A percentile compares a stretch with the other conserved stretches of the same genome.
These are phyloP conservation scores for Lutjanus argentimaculatus DNA, from an alignment of 2,797 vertebrate species.

Conservation along the genomic window DNA sequence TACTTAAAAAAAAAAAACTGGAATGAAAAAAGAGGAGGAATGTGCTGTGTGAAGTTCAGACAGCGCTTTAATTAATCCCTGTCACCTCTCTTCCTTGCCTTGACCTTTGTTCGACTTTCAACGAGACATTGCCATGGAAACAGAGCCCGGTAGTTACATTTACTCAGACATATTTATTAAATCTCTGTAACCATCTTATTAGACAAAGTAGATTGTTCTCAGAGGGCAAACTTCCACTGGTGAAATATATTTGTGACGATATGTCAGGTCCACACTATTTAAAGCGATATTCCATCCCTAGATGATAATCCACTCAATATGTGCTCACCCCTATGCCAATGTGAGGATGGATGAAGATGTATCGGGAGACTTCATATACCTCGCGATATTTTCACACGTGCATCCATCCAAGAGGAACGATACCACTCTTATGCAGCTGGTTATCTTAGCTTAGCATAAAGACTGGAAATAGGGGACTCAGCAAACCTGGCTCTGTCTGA, in stretches of 20 bases:
- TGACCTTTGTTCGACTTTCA: conserved; percentile 5
- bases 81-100: conserved; percentile 20
- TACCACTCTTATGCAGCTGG: neutral
- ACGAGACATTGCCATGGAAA: conserved; percentile 58
- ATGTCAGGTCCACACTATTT: neutral
- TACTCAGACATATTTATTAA: neutral
- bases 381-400: too few relatives aligned
- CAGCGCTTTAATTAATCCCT: conserved; percentile 34
- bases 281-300: too few relatives aligned
- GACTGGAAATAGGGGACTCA: neutral
- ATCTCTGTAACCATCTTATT: neutral
- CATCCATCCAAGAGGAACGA: too few relatives aligned
- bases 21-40: neutral
- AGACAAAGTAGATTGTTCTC: neutral
- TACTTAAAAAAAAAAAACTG: neutral
- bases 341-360: too few relatives aligned
- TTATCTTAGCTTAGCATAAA: neutral
- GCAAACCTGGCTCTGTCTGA: neutral
- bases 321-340: too few relatives aligned
- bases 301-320: too few relatives aligned
- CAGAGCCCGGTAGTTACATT: conserved; percentile 6
- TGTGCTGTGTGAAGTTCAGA: conserved; percentile 10
- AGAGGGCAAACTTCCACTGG: neutral
- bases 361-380: too few relatives aligned
- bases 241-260: neutral